Evolutionary conservation across 2,888 invertebrate genomes (phyloP), one percentile per base, ranked within the genome.

Genomic region (Drosophila lacicola): DNA sequence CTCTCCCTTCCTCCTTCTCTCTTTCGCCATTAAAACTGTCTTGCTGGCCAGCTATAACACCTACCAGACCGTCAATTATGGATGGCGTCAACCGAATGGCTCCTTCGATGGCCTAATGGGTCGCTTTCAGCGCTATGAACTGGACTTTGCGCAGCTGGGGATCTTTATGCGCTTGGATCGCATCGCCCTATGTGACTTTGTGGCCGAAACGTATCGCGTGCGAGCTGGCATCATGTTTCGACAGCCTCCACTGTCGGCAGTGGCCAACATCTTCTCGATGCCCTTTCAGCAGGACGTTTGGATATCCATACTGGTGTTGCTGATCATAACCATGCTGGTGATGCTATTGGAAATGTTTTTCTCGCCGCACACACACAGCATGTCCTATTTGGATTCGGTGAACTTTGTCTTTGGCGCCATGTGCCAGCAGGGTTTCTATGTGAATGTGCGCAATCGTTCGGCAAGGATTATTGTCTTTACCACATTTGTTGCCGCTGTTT

Each of bases 351-450:
- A 92, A 62, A 60, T 91, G 60, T 33, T 80, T 0, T 90, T 89
- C 44, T 90, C 92, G 0, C 90, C 88, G 0, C 74, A 84, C 14
- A 68, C 67, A 0, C 82, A 78, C 3, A 74, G 90, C 0, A 88
- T 92, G 84, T 76, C 87, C 36, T 86, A 90, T 37, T 61, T 90
- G 60, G 95, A 95, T 65, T 91, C 93, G 14, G 77, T 94, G 36
- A 93, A 94, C 1, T 94, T 94, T 58, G 93, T 94, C 0, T 90
- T 94, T 62, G 95, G 94, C 3, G 93, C 94, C 5, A 91, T 94
- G 71, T 95, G 95, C 62, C 95, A 95, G 83, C 95, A 95, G 92
- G 95, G 95, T 8, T 94, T 93, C 76, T 92, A 93, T 86, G 83
- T 93, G 21, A 90, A 92, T 1, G 93, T 95, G 3, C 81, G 88